Conservation (phyloP, 2,888 invertebrate species). For the Aleiodes alternator region DNA sequence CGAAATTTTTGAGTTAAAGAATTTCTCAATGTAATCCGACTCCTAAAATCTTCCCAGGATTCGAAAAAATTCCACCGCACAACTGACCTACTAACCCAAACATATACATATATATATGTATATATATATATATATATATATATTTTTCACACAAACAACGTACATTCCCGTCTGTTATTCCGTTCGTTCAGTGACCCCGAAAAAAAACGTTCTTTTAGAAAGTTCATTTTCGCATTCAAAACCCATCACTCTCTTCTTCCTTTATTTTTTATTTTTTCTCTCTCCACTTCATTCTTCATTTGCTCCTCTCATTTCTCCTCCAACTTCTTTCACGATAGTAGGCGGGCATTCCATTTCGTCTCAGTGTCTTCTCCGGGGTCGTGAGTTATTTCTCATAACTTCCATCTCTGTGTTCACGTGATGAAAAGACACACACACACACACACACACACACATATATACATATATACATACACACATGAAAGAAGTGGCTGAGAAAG, state of each 20-base stretch:
- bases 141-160: constrained; percentile 20
- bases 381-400: constrained; percentile 26
- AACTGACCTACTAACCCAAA: constrained; percentile 44
- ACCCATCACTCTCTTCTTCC: constrained; percentile 27
- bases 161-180: constrained; percentile 32
- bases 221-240: constrained; percentile 3
- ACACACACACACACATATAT: too few species aligned
- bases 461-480: too few species aligned
- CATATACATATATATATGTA: constrained; percentile 1
- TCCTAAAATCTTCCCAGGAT: constrained; percentile 17
- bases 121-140: constrained; percentile 2
- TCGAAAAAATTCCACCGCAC: constrained; percentile 7
- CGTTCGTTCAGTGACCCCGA: constrained; percentile 24
- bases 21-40: background rate
- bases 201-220: constrained; percentile 15
- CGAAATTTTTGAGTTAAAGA: background rate
- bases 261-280: background rate
- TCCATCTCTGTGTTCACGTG: too few species aligned
- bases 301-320: background rate
- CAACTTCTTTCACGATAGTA: background rate
- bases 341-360: constrained; percentile 32
- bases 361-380: constrained; percentile 6
- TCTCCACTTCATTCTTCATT: constrained; percentile 11
- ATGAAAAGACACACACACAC: too few species aligned
- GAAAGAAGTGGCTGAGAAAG: background rate